Evolutionary conservation across 2,113 vertebrate species (phyloP).

Genomic region (Dasyurus viverrinus): DNA sequence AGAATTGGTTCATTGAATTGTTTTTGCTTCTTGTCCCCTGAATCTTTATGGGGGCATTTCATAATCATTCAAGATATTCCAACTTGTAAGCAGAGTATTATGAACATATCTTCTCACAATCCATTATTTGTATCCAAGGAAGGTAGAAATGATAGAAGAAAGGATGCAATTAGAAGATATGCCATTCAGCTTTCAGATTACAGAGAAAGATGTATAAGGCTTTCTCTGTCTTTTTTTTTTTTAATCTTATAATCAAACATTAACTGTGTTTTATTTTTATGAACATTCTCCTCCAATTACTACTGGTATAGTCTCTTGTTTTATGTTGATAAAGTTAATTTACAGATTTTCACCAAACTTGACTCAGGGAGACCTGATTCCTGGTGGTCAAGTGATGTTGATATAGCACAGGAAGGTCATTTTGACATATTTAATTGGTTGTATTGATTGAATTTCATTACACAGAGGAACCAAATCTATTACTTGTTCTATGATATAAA

Average conservation of each 20-base stretch:
- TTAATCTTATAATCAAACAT: neutral
- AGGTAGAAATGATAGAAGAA: neutral
- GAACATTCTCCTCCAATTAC: neutral
- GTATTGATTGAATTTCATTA: neutral
- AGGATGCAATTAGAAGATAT: neutral
- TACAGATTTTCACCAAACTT: slow-evolving; percentile 16
- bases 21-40: neutral
- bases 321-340: slow-evolving; percentile 6
- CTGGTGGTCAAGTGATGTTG: neutral
- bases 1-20: neutral
- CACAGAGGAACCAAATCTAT: neutral
- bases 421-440: slow-evolving; percentile 19
- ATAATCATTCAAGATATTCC: neutral
- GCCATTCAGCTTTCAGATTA: neutral
- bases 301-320: slow-evolving; percentile 3
- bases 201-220: neutral
- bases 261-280: no score
- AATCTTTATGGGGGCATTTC: neutral
- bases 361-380: neutral
- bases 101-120: neutral
- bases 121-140: neutral
- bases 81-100: neutral
- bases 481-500: slow-evolving; percentile 6
- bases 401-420: slow-evolving; percentile 2
- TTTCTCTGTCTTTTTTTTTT: neutral